Evolutionary conservation across 2,888 invertebrate genomes (phyloP).

Genomic region (Isotomurus palustris): DNA sequence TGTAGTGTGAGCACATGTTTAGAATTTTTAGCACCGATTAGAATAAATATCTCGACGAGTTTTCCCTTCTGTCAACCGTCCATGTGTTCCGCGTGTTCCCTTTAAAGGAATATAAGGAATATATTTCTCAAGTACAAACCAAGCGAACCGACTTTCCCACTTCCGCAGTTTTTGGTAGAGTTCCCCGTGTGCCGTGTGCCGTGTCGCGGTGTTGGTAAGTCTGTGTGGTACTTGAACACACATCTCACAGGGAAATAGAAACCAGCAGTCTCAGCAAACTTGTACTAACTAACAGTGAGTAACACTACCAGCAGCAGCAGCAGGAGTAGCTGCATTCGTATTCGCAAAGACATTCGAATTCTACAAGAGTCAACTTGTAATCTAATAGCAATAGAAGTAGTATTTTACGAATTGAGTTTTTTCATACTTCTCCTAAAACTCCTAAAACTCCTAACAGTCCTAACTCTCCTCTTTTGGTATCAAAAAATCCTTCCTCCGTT

Average conservation of each 20-base stretch:
- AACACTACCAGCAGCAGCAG: background rate
- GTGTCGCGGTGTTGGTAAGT: too few species aligned
- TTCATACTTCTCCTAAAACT: too few species aligned
- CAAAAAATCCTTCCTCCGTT: too few species aligned
- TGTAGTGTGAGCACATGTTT: conserved; percentile 38
- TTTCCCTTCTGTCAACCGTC: conserved; percentile 15
- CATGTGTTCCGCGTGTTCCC: background rate
- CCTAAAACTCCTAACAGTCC: background rate
- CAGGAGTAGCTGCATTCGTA: too few species aligned
- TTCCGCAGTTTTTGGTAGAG: background rate
- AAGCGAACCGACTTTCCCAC: background rate
- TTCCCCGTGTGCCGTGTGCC: too few species aligned
- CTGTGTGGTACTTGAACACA: too few species aligned
- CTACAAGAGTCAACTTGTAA: too few species aligned
- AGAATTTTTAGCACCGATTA: conserved; percentile 41
- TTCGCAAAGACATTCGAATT: too few species aligned
- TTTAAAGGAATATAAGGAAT: background rate
- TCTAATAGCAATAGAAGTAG: too few species aligned
- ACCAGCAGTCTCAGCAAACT: too few species aligned
- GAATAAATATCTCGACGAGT: conserved; percentile 32
- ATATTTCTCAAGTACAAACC: background rate
- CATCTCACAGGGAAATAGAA: too few species aligned
- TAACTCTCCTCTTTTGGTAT: background rate
- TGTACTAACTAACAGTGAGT: background rate
- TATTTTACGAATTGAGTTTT: too few species aligned